Evolutionary conservation across 1,140 invertebrate genomes (phyloP).

Genomic region (Heliconius himera): DNA sequence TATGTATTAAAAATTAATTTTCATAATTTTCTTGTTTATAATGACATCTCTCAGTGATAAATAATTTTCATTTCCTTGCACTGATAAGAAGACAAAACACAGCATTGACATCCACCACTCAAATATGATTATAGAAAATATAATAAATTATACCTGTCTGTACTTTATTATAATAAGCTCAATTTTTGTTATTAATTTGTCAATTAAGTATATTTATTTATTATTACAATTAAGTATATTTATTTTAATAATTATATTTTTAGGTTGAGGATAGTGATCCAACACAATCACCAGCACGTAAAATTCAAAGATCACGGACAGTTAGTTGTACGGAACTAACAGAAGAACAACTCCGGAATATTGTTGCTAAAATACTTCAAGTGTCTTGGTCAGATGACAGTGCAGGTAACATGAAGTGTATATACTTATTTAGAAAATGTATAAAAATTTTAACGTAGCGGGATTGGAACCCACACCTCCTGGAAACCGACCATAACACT

Average conservation of each 20-base stretch:
- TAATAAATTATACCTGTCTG: not conserved
- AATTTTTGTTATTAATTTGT: not conserved
- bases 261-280: constrained; percentile 77
- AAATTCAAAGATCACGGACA: constrained; percentile 73
- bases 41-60: too few relatives aligned
- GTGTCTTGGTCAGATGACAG: constrained; percentile 85
- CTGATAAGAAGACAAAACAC: too few relatives aligned
- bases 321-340: constrained; percentile 83
- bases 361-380: constrained; percentile 84
- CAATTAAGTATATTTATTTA: not conserved
- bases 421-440: not conserved
- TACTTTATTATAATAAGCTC: not conserved
- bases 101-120: too few relatives aligned
- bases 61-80: too few relatives aligned
- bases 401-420: constrained; percentile 66
- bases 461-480: too few relatives aligned
- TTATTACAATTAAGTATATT: not conserved
- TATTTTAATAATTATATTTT: constrained; percentile 8
- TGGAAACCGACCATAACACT: too few relatives aligned
- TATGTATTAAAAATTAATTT: too few relatives aligned
- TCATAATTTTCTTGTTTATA: too few relatives aligned
- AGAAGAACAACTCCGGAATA: constrained; percentile 84
- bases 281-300: constrained; percentile 68
- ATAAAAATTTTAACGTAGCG: too few relatives aligned
- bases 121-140: too few relatives aligned